Base-by-base conservation (phyloP, 2,888 invertebrate species). In the Diloba caeruleocephala region DNA sequence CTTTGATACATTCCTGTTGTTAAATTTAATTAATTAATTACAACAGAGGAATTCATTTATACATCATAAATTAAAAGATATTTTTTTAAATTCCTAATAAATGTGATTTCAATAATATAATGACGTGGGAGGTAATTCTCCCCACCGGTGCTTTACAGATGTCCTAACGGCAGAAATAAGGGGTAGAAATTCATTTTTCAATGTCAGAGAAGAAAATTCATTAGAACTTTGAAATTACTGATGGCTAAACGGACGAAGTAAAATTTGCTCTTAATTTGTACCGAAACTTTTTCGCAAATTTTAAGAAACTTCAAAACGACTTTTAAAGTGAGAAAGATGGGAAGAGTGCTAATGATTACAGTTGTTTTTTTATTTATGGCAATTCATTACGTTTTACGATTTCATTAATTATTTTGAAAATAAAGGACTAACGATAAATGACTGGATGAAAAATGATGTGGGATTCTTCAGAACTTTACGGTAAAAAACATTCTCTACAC, bases 221-320 rank as follows among this genome's bases (percentile, higher is more conserved):
- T 93, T 93, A 93, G 87, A 93, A 93, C 88, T 93, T 90, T 87
- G 90, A 90, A 91, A 92, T 92, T 93, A 91, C 92, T 91, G 90
- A 93, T 92, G 90, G 90, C 89, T 88, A 89, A 92, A 88, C 89
- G 90, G 92, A 89, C 89, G 89, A 84, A 91, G 92, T 89, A 83
- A 90, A 92, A 92, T 91, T 92, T 85, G 85, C 91, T 92, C 91
- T 92, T 92, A 93, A 93, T 92, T 93, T 92, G 92, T 88, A 89
- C 87, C 63, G 74, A 90, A 93, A 92, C 84, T 91, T 93, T 90
- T 93, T 92, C 84, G 78, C 77, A 78, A 87, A 90, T 86, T 89
- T 89, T 80, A 88, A 87, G 87, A 71, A 89, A 88, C 88, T 90
- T 74, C 78, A 78, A 86, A 92, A 92, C 83, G 90, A 90, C 88